A percentile compares a stretch with the other conserved stretches of the same genome.
phyloP scores from a whole-genome alignment of 2,113 vertebrate species.

The Pachycephala philippinensis region DNA sequence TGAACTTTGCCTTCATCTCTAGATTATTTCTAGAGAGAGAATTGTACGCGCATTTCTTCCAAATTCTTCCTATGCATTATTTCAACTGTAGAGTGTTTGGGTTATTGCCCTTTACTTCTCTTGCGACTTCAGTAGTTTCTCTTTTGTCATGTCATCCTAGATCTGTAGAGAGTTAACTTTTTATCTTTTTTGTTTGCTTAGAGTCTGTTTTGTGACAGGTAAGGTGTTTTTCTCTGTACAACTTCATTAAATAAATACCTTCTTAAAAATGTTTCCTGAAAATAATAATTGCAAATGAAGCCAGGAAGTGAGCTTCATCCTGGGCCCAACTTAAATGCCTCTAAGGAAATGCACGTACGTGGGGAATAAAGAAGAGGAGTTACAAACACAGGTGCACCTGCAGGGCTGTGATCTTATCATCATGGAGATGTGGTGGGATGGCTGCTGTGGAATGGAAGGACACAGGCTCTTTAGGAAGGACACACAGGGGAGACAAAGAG shows the following conservation, averaged over 20 bases:
- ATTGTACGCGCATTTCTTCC: not conserved
- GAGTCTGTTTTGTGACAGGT: not conserved
- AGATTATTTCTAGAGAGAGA: not conserved
- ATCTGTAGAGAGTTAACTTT: not conserved
- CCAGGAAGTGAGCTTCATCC: fast-evolving
- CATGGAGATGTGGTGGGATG: not conserved
- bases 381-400: fast-evolving
- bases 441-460: not conserved
- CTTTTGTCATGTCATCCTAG: not conserved
- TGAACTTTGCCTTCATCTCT: not conserved
- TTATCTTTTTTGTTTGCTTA: not conserved
- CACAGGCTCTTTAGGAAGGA: not conserved
- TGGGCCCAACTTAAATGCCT: not conserved
- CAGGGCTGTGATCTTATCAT: not conserved
- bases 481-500: not conserved
- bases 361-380: not conserved
- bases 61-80: not conserved
- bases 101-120: not conserved
- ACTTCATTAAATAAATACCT: not conserved
- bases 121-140: not conserved
- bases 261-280: not conserved
- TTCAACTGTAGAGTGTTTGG: not conserved
- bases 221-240: not conserved
- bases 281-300: not conserved
- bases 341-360: fast-evolving